These are phyloP conservation scores for Macheiramphus alcinus DNA, from an alignment of 2,113 vertebrate species.

Conservation along the genomic window DNA sequence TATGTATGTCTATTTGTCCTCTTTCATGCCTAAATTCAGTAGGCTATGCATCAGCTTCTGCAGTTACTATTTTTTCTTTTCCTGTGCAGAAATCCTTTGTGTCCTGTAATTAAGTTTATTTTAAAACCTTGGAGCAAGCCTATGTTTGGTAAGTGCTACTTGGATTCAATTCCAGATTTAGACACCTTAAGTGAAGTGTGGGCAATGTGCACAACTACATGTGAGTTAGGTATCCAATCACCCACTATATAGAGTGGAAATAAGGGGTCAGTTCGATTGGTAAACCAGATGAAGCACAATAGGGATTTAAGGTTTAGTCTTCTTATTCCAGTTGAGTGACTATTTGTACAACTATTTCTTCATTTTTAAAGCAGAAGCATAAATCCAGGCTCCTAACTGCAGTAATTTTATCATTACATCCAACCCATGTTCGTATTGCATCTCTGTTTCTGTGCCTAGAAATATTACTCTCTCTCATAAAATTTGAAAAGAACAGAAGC, in stretches of 20 bases:
- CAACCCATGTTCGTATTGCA: neutral
- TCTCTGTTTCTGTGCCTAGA: neutral
- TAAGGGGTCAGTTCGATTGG: fast-evolving
- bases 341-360: neutral
- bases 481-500: neutral
- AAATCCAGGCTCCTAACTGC: neutral
- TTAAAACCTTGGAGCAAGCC: neutral
- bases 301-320: neutral
- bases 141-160: fast-evolving
- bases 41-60: neutral
- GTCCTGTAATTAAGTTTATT: neutral
- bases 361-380: neutral
- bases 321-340: neutral
- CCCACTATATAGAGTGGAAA: neutral
- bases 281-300: neutral
- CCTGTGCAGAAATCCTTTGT: neutral
- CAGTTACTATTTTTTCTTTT: neutral
- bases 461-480: neutral
- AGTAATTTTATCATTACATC: neutral
- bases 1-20: neutral
- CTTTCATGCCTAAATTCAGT: neutral
- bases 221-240: neutral
- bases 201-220: too few relatives aligned
- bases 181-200: neutral
- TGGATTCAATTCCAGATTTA: neutral